These are phyloP conservation scores for Hemicrepidius hirtus DNA, from an alignment of 2,888 invertebrate genomes.

Conservation along the genomic window DNA sequence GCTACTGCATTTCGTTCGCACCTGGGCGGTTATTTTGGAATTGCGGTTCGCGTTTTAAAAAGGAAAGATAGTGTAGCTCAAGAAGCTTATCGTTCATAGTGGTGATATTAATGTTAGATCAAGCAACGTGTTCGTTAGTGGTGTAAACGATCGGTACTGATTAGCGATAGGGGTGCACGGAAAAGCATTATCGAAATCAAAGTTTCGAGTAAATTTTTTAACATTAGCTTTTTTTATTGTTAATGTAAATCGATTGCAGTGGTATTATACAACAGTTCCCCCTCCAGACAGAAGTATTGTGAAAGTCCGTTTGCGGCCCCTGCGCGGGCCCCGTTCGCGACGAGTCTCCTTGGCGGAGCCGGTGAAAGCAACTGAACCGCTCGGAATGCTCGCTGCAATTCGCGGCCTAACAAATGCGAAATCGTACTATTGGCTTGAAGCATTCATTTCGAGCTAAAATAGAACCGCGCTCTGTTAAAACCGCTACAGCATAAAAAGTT, in stretches of 20 bases:
- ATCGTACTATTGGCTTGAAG: conserved; percentile 56
- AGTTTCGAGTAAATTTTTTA: conserved; percentile 39
- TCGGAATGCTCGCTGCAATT: conserved; percentile 64
- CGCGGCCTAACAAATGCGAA: conserved; percentile 62
- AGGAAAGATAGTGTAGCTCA: conserved; percentile 28
- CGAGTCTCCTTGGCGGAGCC: conserved; percentile 71
- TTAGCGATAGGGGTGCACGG: background rate
- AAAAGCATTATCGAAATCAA: conserved; percentile 21
- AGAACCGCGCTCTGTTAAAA: conserved; percentile 57
- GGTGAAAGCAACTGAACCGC: conserved; percentile 69
- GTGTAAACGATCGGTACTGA: background rate
- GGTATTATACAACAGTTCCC: conserved; percentile 71
- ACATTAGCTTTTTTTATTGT: conserved; percentile 59
- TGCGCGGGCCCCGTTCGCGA: conserved; percentile 69
- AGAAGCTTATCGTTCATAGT: background rate
- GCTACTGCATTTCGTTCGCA: conserved; percentile 43
- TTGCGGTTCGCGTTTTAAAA: conserved; percentile 27
- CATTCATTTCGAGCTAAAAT: conserved; percentile 62
- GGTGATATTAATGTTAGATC: conserved; percentile 34
- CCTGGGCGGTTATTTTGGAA: conserved; percentile 45
- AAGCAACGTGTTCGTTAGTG: conserved; percentile 20
- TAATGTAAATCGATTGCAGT: conserved; percentile 67
- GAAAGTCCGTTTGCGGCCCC: conserved; percentile 71
- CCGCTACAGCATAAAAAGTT: conserved; percentile 51
- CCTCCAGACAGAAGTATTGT: conserved; percentile 68